Base-by-base conservation (phyloP, 1,140 invertebrate species). In the Drosophila nigromelanica region DNA sequence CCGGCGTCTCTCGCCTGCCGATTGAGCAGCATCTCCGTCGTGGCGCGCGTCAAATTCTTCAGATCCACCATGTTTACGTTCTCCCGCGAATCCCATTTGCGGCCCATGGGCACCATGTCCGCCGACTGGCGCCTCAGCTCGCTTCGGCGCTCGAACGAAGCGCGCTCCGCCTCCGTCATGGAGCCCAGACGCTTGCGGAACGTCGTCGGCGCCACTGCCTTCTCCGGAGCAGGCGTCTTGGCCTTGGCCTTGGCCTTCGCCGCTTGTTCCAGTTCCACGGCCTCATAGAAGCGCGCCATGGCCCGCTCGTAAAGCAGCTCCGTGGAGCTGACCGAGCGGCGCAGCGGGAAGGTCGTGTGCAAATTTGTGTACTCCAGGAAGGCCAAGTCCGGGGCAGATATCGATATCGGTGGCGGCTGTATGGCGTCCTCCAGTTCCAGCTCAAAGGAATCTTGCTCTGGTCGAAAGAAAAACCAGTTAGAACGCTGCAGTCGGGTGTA, bases 221-320 rank as follows among this genome's bases (percentile, higher is more conserved):
- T 30, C 8, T 52, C 37, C 0, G 64, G 15, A 3, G 48, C 39
- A 14, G 43, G 12, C 14, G 77, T 50, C 42, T 81, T 85, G 6
- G 82, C 82, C 8, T 73, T 70, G 18, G 74, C n/a, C n/a, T 18
- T 18, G 18, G 18, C 70, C 10, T 69, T 50, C 56, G 86, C 90
- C 48, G 94, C 93, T 92, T 96, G 95, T 90, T 96, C 95, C 55
- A 95, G 93, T 30, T 94, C 94, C 0, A 95, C 94, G 1, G 95
- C 96, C 89, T 95, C 94, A 77, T 96, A 96, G 74, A 97, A 96
- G 21, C 96, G 92, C 10, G 95, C 95, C 95, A 97, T 96, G 3
- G 95, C 95, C 18, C 94, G 93, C 82, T 97, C 96, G 77, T 96
- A 96, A 2, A 97, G 92, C 6, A 97, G 92, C 83, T 97, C 96